phyloP scores from a whole-genome alignment of 30 jellyfish, hydroid and myxozoan genomes.

The Aurelia aurita complex sp. Pacific region DNA sequence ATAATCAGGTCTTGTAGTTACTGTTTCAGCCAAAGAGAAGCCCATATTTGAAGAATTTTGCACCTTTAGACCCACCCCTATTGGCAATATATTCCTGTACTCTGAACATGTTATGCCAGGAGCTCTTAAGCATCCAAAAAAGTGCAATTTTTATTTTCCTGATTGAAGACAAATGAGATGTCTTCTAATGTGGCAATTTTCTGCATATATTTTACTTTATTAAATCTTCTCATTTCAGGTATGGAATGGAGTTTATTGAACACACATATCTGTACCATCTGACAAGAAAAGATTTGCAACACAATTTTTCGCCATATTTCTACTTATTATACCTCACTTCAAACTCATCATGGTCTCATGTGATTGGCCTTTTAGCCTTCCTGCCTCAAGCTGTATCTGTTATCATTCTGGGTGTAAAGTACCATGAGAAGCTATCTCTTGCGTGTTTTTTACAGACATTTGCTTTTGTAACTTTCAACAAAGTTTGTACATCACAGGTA shows the following conservation, averaged over 20 bases:
- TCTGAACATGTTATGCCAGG: too few species aligned
- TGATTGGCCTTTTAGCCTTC: slow-evolving; percentile 72
- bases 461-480: slow-evolving; percentile 97
- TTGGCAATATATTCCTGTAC: too few species aligned
- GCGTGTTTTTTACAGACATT: slow-evolving; percentile 90
- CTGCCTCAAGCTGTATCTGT: slow-evolving; percentile 83
- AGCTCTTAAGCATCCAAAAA: too few species aligned
- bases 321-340: slow-evolving; percentile 54
- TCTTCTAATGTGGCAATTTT: too few species aligned
- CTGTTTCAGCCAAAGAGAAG: too few species aligned
- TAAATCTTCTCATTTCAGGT: slow-evolving; percentile 54
- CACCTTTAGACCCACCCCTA: too few species aligned
- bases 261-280: slow-evolving; percentile 84
- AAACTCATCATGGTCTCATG: slow-evolving; percentile 43
- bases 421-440: slow-evolving; percentile 52
- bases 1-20: too few species aligned
- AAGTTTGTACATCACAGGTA: slow-evolving; percentile 99
- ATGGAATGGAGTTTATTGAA: slow-evolving; percentile 79
- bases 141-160: too few species aligned
- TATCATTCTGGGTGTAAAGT: slow-evolving; percentile 63
- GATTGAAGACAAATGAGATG: too few species aligned
- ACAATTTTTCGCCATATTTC: slow-evolving; percentile 91
- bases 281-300: slow-evolving; percentile 81
- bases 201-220: not conserved
- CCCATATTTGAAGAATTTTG: too few species aligned